Evolutionary conservation across 2,888 invertebrate genomes (phyloP).

Genomic region (Dynastes hyllus): DNA sequence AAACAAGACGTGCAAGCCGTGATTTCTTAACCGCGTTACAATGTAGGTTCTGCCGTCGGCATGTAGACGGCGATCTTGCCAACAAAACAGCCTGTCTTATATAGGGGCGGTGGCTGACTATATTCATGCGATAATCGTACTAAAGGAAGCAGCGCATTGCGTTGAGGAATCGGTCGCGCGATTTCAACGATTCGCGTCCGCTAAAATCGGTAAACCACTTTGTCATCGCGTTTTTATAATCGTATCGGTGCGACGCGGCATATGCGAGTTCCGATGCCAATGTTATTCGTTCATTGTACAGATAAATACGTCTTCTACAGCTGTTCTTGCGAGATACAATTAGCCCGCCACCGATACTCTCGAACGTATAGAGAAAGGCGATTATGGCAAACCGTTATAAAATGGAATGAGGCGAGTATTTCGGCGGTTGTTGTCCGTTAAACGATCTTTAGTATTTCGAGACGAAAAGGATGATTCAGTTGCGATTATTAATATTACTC

Average conservation of each 20-base stretch:
- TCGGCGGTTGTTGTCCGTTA: too few species aligned
- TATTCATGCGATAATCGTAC: slow-evolving; percentile 6
- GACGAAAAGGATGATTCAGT: too few species aligned
- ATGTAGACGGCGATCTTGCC: slow-evolving; percentile 32
- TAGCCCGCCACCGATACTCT: too few species aligned
- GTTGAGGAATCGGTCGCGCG: neutral
- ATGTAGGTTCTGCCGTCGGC: neutral
- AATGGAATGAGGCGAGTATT: too few species aligned
- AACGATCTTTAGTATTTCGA: too few species aligned
- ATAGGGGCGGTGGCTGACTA: neutral
- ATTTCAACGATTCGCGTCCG: slow-evolving; percentile 7
- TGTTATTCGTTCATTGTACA: neutral
- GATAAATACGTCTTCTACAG: slow-evolving; percentile 6
- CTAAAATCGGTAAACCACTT: slow-evolving; percentile 28
- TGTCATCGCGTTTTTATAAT: slow-evolving; percentile 36
- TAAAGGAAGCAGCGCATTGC: neutral
- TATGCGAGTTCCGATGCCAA: slow-evolving; percentile 16
- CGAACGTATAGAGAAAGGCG: too few species aligned
- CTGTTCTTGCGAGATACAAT: slow-evolving; percentile 16
- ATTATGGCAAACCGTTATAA: too few species aligned
- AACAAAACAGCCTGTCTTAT: slow-evolving; percentile 13
- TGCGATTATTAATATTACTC: too few species aligned
- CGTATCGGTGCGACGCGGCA: neutral
- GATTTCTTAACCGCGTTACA: slow-evolving; percentile 14
- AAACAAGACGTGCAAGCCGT: slow-evolving; percentile 1